Percentiles rank a stretch among this genome's conserved stretches.
Conservation (phyloP, 2,113 vertebrate species). For the Serilophus lunatus region DNA sequence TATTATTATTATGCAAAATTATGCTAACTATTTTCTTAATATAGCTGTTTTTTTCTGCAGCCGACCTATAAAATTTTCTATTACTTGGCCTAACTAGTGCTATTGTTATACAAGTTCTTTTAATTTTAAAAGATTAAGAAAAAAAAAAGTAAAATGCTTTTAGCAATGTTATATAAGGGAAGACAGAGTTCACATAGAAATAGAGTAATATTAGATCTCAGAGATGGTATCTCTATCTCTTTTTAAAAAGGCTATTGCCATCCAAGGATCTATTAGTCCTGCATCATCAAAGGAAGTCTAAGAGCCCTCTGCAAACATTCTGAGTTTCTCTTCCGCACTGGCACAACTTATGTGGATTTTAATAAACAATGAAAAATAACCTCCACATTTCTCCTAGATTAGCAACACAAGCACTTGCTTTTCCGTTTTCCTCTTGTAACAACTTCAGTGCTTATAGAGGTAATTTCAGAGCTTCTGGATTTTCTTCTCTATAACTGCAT, state of each 20-base stretch:
- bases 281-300: background rate
- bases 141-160: background rate
- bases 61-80: background rate
- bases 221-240: rapidly evolving
- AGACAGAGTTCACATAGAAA: rapidly evolving
- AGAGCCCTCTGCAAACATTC: background rate
- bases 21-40: background rate
- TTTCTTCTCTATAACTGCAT: background rate
- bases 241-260: background rate
- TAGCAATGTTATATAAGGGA: background rate
- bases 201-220: background rate
- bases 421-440: background rate
- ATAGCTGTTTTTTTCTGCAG: background rate
- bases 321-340: background rate
- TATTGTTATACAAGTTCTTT: background rate
- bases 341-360: rapidly evolving
- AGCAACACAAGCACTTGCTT: background rate
- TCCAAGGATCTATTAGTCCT: background rate
- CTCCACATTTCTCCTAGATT: background rate
- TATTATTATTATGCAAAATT: background rate
- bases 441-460: background rate
- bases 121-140: background rate
- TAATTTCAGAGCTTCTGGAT: background rate
- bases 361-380: background rate
- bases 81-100: background rate